phyloP scores from a whole-genome alignment of 2,113 vertebrate species.

The Xenopus laevis region DNA sequence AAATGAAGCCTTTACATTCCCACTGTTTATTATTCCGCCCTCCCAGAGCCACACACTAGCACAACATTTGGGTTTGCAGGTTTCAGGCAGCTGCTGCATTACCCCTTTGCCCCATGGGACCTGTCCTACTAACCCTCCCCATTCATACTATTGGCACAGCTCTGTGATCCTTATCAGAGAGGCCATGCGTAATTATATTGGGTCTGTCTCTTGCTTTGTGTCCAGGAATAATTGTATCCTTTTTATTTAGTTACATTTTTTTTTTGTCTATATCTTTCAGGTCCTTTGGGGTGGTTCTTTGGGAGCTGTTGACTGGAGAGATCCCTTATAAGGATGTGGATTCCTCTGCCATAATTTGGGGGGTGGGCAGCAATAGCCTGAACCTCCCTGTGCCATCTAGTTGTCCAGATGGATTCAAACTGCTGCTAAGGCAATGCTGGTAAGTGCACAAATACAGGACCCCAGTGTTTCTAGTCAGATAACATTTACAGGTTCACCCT shows the following conservation, averaged over 20 bases:
- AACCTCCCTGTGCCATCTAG: conserved; percentile 91
- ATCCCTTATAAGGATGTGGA: conserved; percentile 97
- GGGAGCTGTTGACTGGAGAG: conserved; percentile 95
- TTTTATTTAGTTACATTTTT: background rate
- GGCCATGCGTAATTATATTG: background rate
- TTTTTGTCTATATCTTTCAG: conserved; percentile 54
- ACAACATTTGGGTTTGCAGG: conserved; percentile 1
- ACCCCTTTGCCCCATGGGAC: conserved; percentile 9
- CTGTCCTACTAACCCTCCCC: conserved; percentile 13
- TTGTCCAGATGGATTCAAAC: conserved; percentile 96
- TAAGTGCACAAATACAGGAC: conserved; percentile 58
- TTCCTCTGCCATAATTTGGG: conserved; percentile 96
- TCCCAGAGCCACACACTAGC: background rate
- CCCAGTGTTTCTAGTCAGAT: background rate
- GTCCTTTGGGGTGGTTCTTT: conserved; percentile 96
- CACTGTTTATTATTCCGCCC: no score
- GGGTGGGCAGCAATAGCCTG: conserved; percentile 95
- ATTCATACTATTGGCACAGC: conserved; percentile 16
- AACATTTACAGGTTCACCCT: no score
- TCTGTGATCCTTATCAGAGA: background rate
- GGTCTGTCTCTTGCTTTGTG: background rate
- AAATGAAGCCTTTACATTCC: no score
- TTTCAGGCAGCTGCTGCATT: conserved; percentile 16
- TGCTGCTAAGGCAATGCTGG: conserved; percentile 93
- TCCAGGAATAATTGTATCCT: background rate